Evolutionary conservation across 1,140 invertebrate species (phyloP).

Genomic region (Eueides isabella): DNA sequence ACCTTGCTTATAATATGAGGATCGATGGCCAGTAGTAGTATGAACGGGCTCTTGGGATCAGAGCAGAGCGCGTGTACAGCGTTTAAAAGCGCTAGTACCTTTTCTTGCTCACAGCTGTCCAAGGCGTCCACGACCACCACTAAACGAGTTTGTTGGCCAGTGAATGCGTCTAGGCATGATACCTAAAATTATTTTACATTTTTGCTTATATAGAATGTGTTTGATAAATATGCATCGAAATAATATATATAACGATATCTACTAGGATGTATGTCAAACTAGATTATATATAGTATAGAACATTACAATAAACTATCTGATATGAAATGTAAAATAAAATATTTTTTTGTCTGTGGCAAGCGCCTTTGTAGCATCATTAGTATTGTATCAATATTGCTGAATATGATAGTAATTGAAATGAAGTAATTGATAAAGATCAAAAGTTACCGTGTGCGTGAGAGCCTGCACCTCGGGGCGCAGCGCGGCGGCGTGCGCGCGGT

Average conservation of each 20-base stretch:
- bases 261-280: too few species aligned
- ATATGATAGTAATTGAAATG: too few species aligned
- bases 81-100: conserved; percentile 95
- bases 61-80: conserved; percentile 97
- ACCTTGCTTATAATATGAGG: conserved; percentile 98
- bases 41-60: conserved; percentile 95
- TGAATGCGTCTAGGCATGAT: conserved; percentile 95
- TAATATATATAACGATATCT: too few species aligned
- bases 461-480: conserved; percentile 93
- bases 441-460: conserved; percentile 91
- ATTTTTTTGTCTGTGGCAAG: too few species aligned
- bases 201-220: too few species aligned
- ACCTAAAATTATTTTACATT: conserved; percentile 61
- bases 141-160: conserved; percentile 93
- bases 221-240: too few species aligned
- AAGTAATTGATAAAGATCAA: too few species aligned
- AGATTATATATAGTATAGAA: too few species aligned
- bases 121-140: conserved; percentile 98
- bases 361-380: too few species aligned
- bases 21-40: conserved; percentile 96
- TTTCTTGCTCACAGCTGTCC: conserved; percentile 98
- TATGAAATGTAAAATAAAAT: too few species aligned
- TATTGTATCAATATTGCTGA: too few species aligned
- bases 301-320: too few species aligned
- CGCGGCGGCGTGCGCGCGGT: conserved; percentile 84